Base-by-base conservation (phyloP, 2,113 vertebrate genomes). In the Macquaria ambigua region DNA sequence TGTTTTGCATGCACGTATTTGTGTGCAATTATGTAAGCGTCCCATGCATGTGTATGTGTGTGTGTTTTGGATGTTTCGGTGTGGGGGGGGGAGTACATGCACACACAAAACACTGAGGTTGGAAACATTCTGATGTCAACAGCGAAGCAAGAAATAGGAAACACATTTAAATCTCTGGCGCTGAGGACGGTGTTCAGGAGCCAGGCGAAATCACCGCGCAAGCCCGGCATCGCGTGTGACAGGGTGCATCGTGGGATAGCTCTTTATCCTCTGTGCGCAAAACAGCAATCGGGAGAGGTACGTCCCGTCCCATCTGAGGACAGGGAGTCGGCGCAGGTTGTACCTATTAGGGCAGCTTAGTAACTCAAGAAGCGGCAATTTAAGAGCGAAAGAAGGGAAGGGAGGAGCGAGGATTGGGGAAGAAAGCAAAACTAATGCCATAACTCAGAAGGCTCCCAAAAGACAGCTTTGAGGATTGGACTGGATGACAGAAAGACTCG, bases 81-180 rank as follows among this genome's bases (percentile, higher is more conserved):
- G 8, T 10, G 23, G 23, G 52, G 72, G 53, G 63, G 84, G 72
- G 78, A 78, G 25, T 63, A 74, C 37, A 23, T 50, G 46, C 81
- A 68, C 87, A 86, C 83, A 87, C 82, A 90, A 88, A 88, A 88
- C 79, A 87, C 85, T 91, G 93, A 94, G 76, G 96, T 95, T 95
- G 96, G 96, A 96, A 97, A 96, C 95, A 97, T 96, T 95, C 92
- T 90, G 96, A 96, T 96, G 96, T 96, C 95, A 96, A 95, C 91
- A 93, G 95, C 11, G 70, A 87, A 93, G 89, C 76, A 87, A 96
- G 93, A 96, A 97, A 97, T 85, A 94, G 93, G 96, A 97, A 97
- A 95, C 96, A 96, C 95, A 97, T 96, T 94, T 95, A 93, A 95
- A 93, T 90, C 79, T 69, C 79, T 95, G 94, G 94, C 91, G 94